A percentile compares a stretch with the other conserved stretches of the same genome.
phyloP scores from a whole-genome alignment of 2,797 vertebrate species.

The Leuciscus waleckii region DNA sequence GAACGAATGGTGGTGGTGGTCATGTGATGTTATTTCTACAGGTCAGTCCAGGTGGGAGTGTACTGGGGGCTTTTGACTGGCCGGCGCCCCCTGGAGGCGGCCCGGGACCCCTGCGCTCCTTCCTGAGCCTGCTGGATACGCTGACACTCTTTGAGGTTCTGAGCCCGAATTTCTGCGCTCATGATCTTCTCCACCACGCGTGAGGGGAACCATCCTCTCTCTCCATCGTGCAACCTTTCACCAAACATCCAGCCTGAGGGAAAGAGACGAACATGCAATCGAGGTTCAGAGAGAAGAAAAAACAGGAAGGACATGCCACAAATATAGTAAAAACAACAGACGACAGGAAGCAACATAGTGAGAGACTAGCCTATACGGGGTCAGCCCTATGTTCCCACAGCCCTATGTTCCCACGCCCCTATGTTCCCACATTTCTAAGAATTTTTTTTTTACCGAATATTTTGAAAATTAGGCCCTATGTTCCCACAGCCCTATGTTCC shows the following conservation, averaged over 20 bases:
- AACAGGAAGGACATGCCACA: background rate
- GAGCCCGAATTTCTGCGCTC: slow-evolving; percentile 90
- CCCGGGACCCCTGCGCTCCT: slow-evolving; percentile 55
- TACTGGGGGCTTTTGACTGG: slow-evolving; percentile 64
- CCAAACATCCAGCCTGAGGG: slow-evolving; percentile 93
- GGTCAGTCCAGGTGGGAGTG: slow-evolving; percentile 62
- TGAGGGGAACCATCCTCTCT: slow-evolving; percentile 95
- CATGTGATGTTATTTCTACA: slow-evolving; percentile 53
- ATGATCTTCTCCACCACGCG: slow-evolving; percentile 91
- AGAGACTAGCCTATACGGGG: no score
- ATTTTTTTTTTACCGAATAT: no score
- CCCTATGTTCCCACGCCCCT: no score
- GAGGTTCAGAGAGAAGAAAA: background rate
- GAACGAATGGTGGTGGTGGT: background rate
- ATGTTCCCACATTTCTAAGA: no score
- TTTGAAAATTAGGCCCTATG: no score
- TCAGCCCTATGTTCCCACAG: no score
- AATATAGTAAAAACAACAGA: background rate
- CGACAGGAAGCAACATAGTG: background rate
- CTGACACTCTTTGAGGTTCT: slow-evolving; percentile 92
- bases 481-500: no score
- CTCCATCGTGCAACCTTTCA: slow-evolving; percentile 92
- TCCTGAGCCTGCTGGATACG: slow-evolving; percentile 90
- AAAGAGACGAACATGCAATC: background rate
- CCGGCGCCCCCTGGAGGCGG: slow-evolving; percentile 66